Evolutionary conservation across 2,797 vertebrate genomes (phyloP), one percentile per base, ranked within the genome.

Genomic region (Saxicola maurus): DNA sequence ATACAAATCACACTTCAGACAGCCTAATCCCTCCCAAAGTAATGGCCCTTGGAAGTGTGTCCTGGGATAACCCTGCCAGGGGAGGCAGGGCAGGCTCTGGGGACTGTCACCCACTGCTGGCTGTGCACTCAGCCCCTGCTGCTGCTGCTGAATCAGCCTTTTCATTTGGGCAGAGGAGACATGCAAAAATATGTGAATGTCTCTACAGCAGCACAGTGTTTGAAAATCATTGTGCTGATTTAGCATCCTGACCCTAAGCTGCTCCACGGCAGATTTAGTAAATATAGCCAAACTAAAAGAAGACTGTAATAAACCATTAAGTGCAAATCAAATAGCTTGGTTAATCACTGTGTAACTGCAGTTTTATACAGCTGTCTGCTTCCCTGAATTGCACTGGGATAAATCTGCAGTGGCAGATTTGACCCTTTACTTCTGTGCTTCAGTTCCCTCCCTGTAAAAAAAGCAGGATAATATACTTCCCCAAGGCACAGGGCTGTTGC

Each of bases 271-370:
- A 86, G 71, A 82, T 87, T 80, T 72, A 90, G 84, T 87, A 94
- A 94, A 92, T 89, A 90, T 24, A 90, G 65, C 65, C 71, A 94
- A 94, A 85, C 79, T 52, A 77, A 67, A 87, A 74, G 91, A 59
- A 75, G 85, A n/a, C 79, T 57, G 43, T 55, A 89, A 91, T 89
- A 94, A 94, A 92, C 67, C 61, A 80, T 64, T 93, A 90, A 91
- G 82, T 67, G 67, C 61, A 87, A 89, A 93, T 80, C 17, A 8
- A 94, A 93, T 80, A 73, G 71, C 65, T 81, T 90, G 87, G 42
- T 90, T 94, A 92, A 94, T 93, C 89, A 82, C 65, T 87, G 68
- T 77, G 67, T 57, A 94, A 90, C 68, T 65, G 78, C 55, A 57
- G 65, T 82, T 91, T 77, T 82, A 51, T 77, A 90, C 84, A 90